Evolutionary conservation across 2,113 vertebrate species (phyloP), one percentile per base, ranked within the genome.

Genomic region (Otolemur garnettii): DNA sequence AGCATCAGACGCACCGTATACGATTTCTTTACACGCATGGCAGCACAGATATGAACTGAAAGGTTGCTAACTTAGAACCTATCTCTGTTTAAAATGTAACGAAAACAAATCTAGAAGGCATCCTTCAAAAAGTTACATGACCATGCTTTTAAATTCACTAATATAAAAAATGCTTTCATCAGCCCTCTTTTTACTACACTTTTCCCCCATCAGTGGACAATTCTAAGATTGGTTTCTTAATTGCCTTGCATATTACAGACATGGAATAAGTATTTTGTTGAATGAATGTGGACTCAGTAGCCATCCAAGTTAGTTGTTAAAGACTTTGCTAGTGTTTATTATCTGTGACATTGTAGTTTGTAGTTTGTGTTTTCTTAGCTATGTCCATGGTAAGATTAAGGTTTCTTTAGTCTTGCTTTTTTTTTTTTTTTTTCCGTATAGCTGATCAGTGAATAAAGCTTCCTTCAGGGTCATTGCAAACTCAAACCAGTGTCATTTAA

Each of bases 381-480:
- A 21, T 10, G 53, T 81, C 68, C 26, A 12, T 60, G 22, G 38
- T 74, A 95, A 96, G 91, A 89, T 97, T 85, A 96, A 94, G 38
- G 80, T 95, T 95, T 69, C 55, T 92, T 97, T 84, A 38, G 89
- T 87, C 14, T 92, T 62, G 17, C 17, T 22, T 45, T 38, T 30
- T 18, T 81, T 80, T 45, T 87, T 87, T 69, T 78, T 60, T 74
- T 18, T 26, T 42, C 30, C 1, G 21, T 87, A 26, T 83, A 90
- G 69, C 71, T 96, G 71, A 94, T 93, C 80, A 69, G 66, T 14
- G 35, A 89, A 69, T 84, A 96, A 91, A 97, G 57, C 95, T 95
- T 79, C 66, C 86, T 97, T 97, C 81, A 68, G 95, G 90, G 95
- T 97, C 87, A 97, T 7, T 92, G 93, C 81, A 96, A 83, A 96